A percentile compares a stretch with the other conserved stretches of the same genome.
These are phyloP conservation scores for Eleutherodactylus coqui DNA, from an alignment of 2,797 vertebrate species.

Conservation along the genomic window DNA sequence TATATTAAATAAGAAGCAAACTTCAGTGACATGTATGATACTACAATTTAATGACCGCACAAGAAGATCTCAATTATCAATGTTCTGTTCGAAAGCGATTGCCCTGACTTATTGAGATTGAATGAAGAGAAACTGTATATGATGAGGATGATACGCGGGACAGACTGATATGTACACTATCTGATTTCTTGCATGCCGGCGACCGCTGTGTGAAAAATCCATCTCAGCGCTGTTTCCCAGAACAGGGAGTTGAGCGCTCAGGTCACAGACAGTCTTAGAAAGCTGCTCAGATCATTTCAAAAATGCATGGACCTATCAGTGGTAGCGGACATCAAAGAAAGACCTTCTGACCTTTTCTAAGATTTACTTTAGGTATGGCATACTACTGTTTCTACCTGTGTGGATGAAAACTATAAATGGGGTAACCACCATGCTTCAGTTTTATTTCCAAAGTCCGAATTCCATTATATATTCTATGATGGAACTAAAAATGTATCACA, in stretches of 20 bases:
- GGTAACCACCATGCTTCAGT: too few species aligned
- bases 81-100: neutral
- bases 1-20: neutral
- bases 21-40: neutral
- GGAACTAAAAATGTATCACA: neutral
- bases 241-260: conserved; percentile 7
- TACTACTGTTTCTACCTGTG: neutral
- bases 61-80: neutral
- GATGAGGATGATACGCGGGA: neutral
- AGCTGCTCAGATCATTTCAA: conserved; percentile 42
- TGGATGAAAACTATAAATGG: neutral
- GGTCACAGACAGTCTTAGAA: conserved; percentile 53
- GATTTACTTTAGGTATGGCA: neutral
- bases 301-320: conserved; percentile 46
- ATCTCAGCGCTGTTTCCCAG: neutral
- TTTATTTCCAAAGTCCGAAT: too few species aligned
- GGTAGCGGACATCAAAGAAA: conserved; percentile 21
- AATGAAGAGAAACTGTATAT: neutral
- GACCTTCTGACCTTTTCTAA: conserved; percentile 27
- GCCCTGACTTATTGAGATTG: neutral
- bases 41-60: neutral
- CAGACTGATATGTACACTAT: neutral
- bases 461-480: too few species aligned
- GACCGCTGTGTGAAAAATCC: neutral
- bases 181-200: neutral